A percentile compares a stretch with the other conserved stretches of the same genome.
Conservation (phyloP, 2,113 vertebrate species). For the Ciconia stormi region DNA sequence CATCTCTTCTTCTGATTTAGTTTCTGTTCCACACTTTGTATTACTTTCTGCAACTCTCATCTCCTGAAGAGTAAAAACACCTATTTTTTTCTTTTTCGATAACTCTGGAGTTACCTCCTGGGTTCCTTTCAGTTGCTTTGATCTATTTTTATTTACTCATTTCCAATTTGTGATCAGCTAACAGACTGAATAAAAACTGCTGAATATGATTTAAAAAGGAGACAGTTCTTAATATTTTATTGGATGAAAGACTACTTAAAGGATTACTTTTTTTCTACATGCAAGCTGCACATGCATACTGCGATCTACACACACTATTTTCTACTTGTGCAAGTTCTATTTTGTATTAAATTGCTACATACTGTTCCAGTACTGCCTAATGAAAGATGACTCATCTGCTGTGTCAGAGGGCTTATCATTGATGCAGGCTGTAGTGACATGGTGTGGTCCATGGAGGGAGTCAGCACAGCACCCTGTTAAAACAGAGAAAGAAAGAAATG, state of each 20-base stretch:
- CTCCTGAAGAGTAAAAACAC: background rate
- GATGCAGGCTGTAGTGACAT: constrained; percentile 96
- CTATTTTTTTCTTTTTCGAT: background rate
- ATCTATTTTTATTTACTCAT: background rate
- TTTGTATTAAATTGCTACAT: constrained; percentile 71
- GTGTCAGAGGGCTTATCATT: constrained; percentile 91
- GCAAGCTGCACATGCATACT: background rate
- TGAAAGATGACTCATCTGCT: constrained; percentile 98
- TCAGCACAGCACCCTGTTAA: constrained; percentile 90
- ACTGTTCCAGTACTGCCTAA: constrained; percentile 91
- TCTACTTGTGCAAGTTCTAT: background rate
- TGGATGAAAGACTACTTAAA: background rate
- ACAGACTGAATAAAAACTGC: background rate
- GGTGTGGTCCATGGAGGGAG: constrained; percentile 96
- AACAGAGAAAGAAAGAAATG: background rate
- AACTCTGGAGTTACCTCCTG: background rate
- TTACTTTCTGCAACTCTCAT: background rate
- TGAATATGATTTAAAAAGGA: background rate
- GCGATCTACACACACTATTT: background rate
- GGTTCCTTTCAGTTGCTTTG: background rate
- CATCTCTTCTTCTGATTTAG: background rate
- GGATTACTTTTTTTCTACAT: background rate
- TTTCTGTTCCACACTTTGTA: background rate
- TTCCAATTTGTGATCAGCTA: background rate
- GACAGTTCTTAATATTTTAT: background rate